Percentiles rank a stretch among this genome's conserved stretches.
phyloP scores from a whole-genome alignment of 2,113 vertebrate genomes.

The Odontesthes bonariensis region DNA sequence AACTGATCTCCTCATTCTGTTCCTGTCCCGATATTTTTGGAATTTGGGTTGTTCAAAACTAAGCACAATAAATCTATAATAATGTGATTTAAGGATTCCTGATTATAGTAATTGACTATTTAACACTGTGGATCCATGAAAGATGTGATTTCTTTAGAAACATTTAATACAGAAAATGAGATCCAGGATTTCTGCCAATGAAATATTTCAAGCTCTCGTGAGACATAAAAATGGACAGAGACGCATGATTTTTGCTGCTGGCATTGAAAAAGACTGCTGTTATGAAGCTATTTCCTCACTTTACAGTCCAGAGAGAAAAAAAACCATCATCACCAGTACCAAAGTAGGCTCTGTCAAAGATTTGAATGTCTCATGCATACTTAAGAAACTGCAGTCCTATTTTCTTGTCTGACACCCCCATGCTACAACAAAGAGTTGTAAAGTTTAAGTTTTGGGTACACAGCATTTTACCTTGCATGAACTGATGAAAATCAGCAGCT shows the following conservation, averaged over 20 bases:
- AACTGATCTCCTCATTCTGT: too few relatives aligned
- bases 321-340: not conserved
- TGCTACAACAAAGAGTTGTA: too few relatives aligned
- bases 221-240: not conserved
- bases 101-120: not conserved
- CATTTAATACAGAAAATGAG: not conserved
- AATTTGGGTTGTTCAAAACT: too few relatives aligned
- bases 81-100: not conserved
- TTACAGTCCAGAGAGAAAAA: not conserved
- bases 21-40: too few relatives aligned
- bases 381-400: not conserved
- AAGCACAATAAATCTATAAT: too few relatives aligned
- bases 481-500: conserved; percentile 41
- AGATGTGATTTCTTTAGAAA: not conserved
- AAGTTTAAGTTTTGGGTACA: not conserved
- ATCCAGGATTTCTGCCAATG: not conserved
- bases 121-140: not conserved
- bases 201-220: not conserved
- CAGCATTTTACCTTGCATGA: conserved; percentile 49
- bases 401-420: too few relatives aligned
- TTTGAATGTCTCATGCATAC: too few relatives aligned
- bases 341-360: too few relatives aligned
- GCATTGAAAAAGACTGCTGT: not conserved
- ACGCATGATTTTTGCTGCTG: not conserved
- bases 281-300: too few relatives aligned